Percentiles rank a stretch among this genome's conserved stretches.
phyloP scores from a whole-genome alignment of 2,797 vertebrate species.

The Gallinago stenura region DNA sequence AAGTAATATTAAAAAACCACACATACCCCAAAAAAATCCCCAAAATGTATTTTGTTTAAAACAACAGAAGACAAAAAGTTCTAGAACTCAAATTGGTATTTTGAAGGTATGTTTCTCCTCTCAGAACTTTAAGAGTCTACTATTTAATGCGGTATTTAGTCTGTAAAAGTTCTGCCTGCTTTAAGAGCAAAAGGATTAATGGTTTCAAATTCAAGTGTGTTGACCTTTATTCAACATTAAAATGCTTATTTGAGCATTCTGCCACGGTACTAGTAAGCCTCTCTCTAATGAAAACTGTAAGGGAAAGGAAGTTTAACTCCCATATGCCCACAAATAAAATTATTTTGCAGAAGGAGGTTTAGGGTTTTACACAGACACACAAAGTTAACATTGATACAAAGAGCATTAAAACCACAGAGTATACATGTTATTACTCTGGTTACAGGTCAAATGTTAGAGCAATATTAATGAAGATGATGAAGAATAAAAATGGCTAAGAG shows the following conservation, averaged over 20 bases:
- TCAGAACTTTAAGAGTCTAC: slow-evolving; percentile 72
- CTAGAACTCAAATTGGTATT: slow-evolving; percentile 20
- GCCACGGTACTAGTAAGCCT: slow-evolving; percentile 73
- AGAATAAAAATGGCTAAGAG: not conserved
- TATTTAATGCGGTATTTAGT: slow-evolving; percentile 78
- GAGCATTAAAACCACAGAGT: not conserved
- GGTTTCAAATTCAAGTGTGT: slow-evolving; percentile 77
- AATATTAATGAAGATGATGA: not conserved
- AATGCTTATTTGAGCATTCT: slow-evolving; percentile 83
- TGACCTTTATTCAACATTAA: slow-evolving; percentile 85
- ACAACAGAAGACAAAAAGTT: slow-evolving; percentile 30
- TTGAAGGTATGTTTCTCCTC: slow-evolving; percentile 58
- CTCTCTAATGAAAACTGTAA: slow-evolving; percentile 75
- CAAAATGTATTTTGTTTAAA: slow-evolving; percentile 32
- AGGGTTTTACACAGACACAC: not conserved
- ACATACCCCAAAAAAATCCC: not conserved
- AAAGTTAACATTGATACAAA: not conserved
- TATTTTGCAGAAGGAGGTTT: slow-evolving; percentile 11
- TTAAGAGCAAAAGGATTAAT: slow-evolving; percentile 85
- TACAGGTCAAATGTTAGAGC: not conserved
- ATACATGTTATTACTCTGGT: not conserved
- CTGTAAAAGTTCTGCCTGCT: slow-evolving; percentile 75
- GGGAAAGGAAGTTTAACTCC: slow-evolving; percentile 78
- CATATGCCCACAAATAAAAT: slow-evolving; percentile 26
- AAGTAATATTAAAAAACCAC: not conserved